Percentiles rank a stretch among this genome's conserved stretches.
Evolutionary conservation across 2,113 vertebrate genomes (phyloP).

Genomic region (Aegithalos caudatus): DNA sequence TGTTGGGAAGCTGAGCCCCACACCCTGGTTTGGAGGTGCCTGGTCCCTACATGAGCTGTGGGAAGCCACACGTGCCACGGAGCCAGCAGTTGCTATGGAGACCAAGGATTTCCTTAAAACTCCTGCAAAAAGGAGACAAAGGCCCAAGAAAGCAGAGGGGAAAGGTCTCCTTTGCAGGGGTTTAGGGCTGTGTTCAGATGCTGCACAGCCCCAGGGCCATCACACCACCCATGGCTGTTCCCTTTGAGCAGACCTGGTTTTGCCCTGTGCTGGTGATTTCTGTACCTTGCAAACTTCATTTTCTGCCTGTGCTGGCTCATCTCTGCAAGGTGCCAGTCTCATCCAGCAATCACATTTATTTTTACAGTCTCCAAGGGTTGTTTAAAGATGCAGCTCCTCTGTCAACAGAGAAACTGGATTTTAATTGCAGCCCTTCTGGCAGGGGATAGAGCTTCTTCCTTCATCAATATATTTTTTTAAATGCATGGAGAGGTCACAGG

Average conservation of each 20-base stretch:
- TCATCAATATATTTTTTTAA: background rate
- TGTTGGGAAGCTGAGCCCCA: background rate
- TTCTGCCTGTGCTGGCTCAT: background rate
- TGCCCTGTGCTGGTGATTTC: background rate
- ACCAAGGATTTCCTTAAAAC: slow-evolving; percentile 43
- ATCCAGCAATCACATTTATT: background rate
- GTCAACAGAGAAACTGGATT: background rate
- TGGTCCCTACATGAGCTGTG: rapidly evolving
- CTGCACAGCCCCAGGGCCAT: background rate
- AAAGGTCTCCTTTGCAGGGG: background rate
- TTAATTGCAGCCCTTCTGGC: background rate
- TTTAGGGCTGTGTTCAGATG: background rate
- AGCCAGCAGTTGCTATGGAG: slow-evolving; percentile 63
- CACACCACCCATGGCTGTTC: background rate
- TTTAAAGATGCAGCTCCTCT: background rate
- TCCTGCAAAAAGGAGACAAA: background rate
- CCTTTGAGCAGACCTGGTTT: background rate
- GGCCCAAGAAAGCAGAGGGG: slow-evolving; percentile 1
- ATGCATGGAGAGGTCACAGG: rapidly evolving
- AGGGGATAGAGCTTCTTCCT: background rate
- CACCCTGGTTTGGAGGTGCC: background rate
- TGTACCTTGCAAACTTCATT: background rate
- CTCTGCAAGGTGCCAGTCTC: background rate
- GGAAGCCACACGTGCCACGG: background rate
- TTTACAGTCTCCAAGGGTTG: background rate